phyloP scores from a whole-genome alignment of 2,888 invertebrate species.

The Anagyrus pseudococci region DNA sequence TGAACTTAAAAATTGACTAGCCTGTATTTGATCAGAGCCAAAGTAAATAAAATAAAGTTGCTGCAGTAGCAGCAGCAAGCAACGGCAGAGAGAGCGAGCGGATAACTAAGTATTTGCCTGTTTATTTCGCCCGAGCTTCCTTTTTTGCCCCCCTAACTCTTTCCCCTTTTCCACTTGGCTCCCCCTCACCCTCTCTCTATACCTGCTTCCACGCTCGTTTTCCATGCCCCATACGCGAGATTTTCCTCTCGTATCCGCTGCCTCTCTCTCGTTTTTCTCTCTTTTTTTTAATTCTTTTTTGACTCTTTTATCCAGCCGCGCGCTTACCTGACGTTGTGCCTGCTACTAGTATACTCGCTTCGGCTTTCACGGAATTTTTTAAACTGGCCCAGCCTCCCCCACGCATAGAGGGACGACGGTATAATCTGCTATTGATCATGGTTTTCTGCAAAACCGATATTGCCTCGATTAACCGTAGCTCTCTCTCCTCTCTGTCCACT shows the following conservation, averaged over 20 bases:
- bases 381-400: constrained; percentile 54
- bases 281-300: background rate
- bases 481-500: constrained; percentile 29
- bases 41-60: background rate
- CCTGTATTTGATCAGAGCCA: too few relatives aligned
- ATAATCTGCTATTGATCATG: constrained; percentile 60
- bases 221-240: background rate
- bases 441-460: constrained; percentile 51
- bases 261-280: background rate
- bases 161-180: background rate
- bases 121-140: constrained; percentile 9
- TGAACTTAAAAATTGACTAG: too few relatives aligned
- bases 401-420: constrained; percentile 52
- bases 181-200: too few relatives aligned
- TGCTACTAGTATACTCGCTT: too few relatives aligned
- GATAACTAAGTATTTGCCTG: constrained; percentile 13
- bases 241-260: constrained; percentile 5
- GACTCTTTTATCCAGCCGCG: too few relatives aligned
- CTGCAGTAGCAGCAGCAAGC: background rate
- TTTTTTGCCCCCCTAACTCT: constrained; percentile 1
- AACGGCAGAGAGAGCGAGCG: constrained; percentile 1
- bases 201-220: background rate
- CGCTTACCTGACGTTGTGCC: too few relatives aligned
- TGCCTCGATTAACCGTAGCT: constrained; percentile 45
- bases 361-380: constrained; percentile 47